A percentile compares a stretch with the other conserved stretches of the same genome.
Evolutionary conservation across 2,888 invertebrate species (phyloP).

Genomic region (Vesta saturnalis): DNA sequence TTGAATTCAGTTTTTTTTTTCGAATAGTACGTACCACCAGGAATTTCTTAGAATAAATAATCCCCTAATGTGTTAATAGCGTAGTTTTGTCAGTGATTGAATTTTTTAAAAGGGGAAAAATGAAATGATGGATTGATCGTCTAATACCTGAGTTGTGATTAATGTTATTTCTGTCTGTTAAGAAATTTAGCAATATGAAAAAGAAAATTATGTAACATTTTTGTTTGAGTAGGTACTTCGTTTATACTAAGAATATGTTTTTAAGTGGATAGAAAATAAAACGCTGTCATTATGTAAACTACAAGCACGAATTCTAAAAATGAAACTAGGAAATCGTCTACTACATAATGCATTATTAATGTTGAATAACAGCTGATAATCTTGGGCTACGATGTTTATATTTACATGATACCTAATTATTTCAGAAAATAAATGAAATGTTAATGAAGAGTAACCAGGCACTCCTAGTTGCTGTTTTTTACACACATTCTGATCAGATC

Average conservation of each 20-base stretch:
- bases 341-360: constrained; percentile 10
- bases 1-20: constrained; percentile 16
- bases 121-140: constrained; percentile 7
- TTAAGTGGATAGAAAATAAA: no score
- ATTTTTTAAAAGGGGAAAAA: not conserved
- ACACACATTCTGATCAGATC: no score
- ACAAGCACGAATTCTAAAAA: constrained; percentile 3
- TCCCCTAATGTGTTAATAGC: constrained; percentile 14
- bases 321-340: not conserved
- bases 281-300: not conserved
- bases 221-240: no score
- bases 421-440: no score
- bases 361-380: not conserved
- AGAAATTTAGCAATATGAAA: no score
- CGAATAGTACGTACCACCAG: constrained; percentile 10
- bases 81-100: not conserved
- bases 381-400: not conserved
- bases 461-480: no score
- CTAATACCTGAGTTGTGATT: not conserved
- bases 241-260: not conserved
- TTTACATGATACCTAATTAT: no score
- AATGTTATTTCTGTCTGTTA: not conserved
- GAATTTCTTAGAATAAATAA: constrained; percentile 20
- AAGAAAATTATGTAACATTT: no score
- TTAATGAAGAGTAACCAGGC: no score